These are phyloP conservation scores for Sebastes baramenuke DNA, from an alignment of 2,797 vertebrate species.

Conservation along the genomic window DNA sequence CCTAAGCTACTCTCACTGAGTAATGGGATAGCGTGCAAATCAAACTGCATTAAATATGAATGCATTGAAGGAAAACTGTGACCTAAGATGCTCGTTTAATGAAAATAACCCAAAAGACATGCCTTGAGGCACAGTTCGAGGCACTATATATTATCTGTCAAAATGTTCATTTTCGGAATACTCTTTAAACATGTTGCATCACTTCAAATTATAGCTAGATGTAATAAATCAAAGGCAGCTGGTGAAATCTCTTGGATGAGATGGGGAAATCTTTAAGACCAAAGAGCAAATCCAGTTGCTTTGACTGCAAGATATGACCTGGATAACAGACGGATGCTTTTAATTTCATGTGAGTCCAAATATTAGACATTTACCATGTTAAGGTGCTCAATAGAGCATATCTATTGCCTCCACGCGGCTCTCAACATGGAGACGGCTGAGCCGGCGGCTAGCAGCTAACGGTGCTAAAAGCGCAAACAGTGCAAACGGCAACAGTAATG, in stretches of 20 bases:
- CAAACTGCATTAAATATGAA: constrained; percentile 53
- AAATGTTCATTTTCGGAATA: constrained; percentile 40
- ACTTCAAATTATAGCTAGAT: constrained; percentile 32
- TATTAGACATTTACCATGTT: neutral
- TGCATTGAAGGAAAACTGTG: constrained; percentile 21
- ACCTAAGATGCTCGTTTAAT: constrained; percentile 51
- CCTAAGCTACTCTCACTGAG: constrained; percentile 31
- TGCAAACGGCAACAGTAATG: neutral
- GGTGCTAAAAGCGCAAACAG: neutral
- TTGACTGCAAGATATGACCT: constrained; percentile 1
- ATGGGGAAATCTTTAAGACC: neutral
- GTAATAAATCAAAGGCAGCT: constrained; percentile 37
- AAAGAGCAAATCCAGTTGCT: constrained; percentile 15
- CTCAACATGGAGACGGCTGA: neutral
- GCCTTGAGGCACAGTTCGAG: constrained; percentile 52
- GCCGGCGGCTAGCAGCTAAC: neutral
- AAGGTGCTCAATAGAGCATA: neutral
- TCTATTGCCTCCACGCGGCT: neutral
- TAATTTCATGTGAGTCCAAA: neutral
- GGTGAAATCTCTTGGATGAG: neutral
- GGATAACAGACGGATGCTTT: neutral
- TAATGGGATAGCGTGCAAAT: constrained; percentile 37
- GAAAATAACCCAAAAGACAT: constrained; percentile 49
- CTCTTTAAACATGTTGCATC: constrained; percentile 51
- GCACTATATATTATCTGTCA: constrained; percentile 31